phyloP scores from a whole-genome alignment of 1,140 invertebrate genomes.

The Sitodiplosis mosellana region DNA sequence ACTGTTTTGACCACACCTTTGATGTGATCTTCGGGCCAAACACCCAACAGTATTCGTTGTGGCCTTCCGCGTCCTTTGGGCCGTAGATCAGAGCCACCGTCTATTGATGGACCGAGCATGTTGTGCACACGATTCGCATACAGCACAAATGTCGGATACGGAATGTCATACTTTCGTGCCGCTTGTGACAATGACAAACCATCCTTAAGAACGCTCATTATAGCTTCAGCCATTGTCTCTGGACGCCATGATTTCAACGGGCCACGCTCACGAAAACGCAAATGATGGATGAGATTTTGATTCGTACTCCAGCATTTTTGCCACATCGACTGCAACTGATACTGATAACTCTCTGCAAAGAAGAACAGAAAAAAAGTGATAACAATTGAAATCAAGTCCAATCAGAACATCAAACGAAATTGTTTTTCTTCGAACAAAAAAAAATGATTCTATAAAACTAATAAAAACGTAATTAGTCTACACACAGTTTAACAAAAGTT shows the following conservation, averaged over 20 bases:
- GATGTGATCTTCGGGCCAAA: constrained; percentile 85
- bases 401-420: too few relatives aligned
- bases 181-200: constrained; percentile 76
- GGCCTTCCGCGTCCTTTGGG: constrained; percentile 77
- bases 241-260: constrained; percentile 82
- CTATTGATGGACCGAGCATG: constrained; percentile 75
- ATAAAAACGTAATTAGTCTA: too few relatives aligned
- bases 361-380: constrained; percentile 11
- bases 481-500: too few relatives aligned
- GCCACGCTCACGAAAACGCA: constrained; percentile 73
- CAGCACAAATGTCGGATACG: constrained; percentile 83
- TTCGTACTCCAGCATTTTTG: constrained; percentile 87
- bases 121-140: constrained; percentile 86
- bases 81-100: constrained; percentile 69
- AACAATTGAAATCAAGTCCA: background rate
- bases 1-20: constrained; percentile 76
- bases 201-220: constrained; percentile 77
- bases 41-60: constrained; percentile 70
- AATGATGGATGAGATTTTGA: constrained; percentile 68
- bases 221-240: constrained; percentile 85
- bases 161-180: constrained; percentile 81
- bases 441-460: too few relatives aligned
- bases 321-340: constrained; percentile 84
- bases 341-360: constrained; percentile 80
- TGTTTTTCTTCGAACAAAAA: too few relatives aligned